Percentiles rank a stretch among this genome's conserved stretches.
Conservation (phyloP, 92 coral and sea anemone species). For the Parazoanthus swiftii region DNA sequence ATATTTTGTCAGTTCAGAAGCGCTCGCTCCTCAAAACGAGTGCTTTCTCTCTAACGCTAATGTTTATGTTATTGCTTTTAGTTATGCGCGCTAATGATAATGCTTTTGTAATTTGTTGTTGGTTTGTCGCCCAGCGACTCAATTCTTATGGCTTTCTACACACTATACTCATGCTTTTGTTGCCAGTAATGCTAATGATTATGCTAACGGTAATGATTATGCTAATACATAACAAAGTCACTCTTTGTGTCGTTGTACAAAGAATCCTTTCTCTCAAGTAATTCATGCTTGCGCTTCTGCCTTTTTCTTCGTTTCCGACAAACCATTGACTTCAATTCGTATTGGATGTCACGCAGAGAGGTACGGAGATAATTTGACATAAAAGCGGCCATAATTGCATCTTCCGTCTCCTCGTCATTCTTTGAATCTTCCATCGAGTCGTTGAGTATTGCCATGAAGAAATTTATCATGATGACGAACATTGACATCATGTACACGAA, state of each 20-base stretch:
- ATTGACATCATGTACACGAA: slow-evolving; percentile 67
- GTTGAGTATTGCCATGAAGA: slow-evolving; percentile 84
- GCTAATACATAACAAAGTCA: slow-evolving; percentile 26
- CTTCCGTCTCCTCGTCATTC: slow-evolving; percentile 40
- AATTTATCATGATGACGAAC: slow-evolving; percentile 74
- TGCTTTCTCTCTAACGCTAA: too few relatives aligned
- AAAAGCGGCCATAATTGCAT: slow-evolving; percentile 31
- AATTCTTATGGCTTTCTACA: too few relatives aligned
- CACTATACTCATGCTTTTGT: too few relatives aligned
- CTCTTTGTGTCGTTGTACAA: not conserved
- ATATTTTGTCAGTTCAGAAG: too few relatives aligned
- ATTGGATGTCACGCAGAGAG: slow-evolving; percentile 16
- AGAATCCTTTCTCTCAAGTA: not conserved
- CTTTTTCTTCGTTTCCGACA: not conserved
- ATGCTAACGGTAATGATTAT: too few relatives aligned
- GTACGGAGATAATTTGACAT: slow-evolving; percentile 28
- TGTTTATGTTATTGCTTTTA: too few relatives aligned
- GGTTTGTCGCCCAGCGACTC: too few relatives aligned
- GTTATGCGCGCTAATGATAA: too few relatives aligned
- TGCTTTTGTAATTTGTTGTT: too few relatives aligned
- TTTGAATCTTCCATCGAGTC: slow-evolving; percentile 81
- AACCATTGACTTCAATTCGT: slow-evolving; percentile 23
- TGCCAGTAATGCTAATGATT: too few relatives aligned
- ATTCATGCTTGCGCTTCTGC: not conserved
- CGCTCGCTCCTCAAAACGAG: too few relatives aligned